phyloP scores from a whole-genome alignment of 2,113 vertebrate species.

The Salvelinus alpinus region DNA sequence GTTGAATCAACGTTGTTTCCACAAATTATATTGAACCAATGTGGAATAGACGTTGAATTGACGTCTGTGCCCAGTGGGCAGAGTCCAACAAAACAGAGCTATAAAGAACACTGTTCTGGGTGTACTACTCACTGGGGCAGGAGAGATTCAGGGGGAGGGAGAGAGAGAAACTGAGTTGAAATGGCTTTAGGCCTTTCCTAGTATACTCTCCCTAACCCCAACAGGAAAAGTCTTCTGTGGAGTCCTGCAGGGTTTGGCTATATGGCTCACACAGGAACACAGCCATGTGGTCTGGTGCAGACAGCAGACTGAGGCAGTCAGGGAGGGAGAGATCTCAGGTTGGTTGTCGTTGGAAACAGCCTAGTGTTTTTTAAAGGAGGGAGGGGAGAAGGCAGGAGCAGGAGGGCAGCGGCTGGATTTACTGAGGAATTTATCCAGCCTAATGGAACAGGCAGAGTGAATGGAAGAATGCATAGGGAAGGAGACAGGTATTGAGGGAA shows the following conservation, averaged over 20 bases:
- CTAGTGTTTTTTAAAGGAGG: slow-evolving; percentile 20
- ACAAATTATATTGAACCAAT: too few relatives aligned
- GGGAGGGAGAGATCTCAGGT: neutral
- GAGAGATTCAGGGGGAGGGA: neutral
- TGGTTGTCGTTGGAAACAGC: neutral
- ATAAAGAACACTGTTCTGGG: slow-evolving; percentile 17
- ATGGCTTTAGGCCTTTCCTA: neutral
- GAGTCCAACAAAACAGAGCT: slow-evolving; percentile 22
- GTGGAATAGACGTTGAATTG: too few relatives aligned
- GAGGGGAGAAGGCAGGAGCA: slow-evolving; percentile 22
- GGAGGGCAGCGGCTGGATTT: slow-evolving; percentile 45
- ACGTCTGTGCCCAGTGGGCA: neutral
- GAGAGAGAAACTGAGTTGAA: neutral
- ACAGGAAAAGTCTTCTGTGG: neutral
- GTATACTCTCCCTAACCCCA: neutral
- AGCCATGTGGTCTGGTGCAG: neutral
- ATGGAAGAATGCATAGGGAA: slow-evolving; percentile 37
- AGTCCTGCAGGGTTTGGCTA: neutral
- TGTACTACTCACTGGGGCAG: slow-evolving; percentile 22
- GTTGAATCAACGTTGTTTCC: too few relatives aligned
- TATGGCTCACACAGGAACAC: neutral
- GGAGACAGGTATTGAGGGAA: slow-evolving; percentile 25
- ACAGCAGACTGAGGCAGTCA: neutral
- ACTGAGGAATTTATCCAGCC: slow-evolving; percentile 54
- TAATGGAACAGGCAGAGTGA: slow-evolving; percentile 61